These are phyloP conservation scores for Rhadina sibilatrix DNA, from an alignment of 2,113 vertebrate species.

Conservation along the genomic window DNA sequence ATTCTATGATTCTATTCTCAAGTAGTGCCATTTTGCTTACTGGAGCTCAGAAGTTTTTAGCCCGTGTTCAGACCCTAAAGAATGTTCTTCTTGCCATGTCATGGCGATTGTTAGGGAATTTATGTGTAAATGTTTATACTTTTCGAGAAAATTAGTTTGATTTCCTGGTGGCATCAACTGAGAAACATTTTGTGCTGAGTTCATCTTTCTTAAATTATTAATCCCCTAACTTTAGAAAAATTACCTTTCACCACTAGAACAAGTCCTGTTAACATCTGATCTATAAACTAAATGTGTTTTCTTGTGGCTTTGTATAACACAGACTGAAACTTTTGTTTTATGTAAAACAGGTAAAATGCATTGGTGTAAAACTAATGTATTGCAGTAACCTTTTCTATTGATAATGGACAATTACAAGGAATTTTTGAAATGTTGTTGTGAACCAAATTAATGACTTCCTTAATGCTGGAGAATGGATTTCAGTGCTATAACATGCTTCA, in stretches of 20 bases:
- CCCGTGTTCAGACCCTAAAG: not conserved
- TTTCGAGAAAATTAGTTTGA: not conserved
- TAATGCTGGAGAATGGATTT: not conserved
- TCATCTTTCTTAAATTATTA: not conserved
- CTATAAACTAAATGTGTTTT: not conserved
- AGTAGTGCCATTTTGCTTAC: not conserved
- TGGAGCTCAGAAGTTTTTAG: not conserved
- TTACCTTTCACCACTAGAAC: not conserved
- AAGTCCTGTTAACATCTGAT: not conserved
- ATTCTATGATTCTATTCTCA: not conserved
- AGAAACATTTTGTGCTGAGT: not conserved
- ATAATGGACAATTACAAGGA: not conserved
- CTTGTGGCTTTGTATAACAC: not conserved
- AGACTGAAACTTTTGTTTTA: not conserved
- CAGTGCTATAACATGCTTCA: not conserved
- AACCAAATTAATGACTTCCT: not conserved
- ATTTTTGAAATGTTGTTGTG: not conserved
- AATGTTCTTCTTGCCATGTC: not conserved
- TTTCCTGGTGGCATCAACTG: not conserved
- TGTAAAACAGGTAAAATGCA: not conserved
- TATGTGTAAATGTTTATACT: not conserved
- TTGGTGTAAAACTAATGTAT: not conserved
- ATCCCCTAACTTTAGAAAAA: not conserved
- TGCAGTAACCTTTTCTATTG: not conserved
- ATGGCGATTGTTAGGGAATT: not conserved